Percentiles rank a stretch among this genome's conserved stretches.
phyloP scores from a whole-genome alignment of 2,113 vertebrate species.

The Notothenia coriiceps region DNA sequence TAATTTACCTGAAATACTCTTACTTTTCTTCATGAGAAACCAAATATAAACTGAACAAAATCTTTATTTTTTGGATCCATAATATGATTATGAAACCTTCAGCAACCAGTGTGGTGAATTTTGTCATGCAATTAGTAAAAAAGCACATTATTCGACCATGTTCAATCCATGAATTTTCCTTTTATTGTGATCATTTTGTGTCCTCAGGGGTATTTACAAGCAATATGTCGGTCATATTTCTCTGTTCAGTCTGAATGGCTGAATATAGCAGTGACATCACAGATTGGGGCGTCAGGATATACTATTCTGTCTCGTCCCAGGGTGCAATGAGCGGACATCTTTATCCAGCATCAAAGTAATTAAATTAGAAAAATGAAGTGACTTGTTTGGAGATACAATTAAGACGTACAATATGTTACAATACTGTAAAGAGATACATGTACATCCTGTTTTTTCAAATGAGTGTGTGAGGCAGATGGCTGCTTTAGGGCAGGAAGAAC shows the following conservation, averaged over 20 bases:
- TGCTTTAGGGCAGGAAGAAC: not conserved
- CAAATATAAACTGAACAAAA: too few relatives aligned
- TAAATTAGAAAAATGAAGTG: conserved; percentile 1
- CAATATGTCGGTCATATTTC: conserved; percentile 10
- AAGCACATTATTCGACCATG: not conserved
- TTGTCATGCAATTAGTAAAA: not conserved
- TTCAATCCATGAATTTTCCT: not conserved
- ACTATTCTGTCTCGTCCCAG: conserved; percentile 22
- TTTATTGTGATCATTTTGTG: not conserved
- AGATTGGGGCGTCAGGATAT: conserved; percentile 33
- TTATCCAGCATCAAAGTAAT: not conserved
- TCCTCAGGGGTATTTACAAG: not conserved
- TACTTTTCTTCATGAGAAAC: not conserved
- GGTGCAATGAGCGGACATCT: not conserved
- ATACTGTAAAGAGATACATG: not conserved
- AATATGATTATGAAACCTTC: not conserved
- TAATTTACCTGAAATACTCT: not conserved
- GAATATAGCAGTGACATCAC: conserved; percentile 47
- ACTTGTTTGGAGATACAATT: not conserved
- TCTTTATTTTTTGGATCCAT: not conserved
- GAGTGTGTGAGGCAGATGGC: not conserved
- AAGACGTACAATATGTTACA: not conserved
- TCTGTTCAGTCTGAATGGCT: conserved; percentile 37
- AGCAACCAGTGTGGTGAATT: not conserved
- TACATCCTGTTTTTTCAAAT: not conserved